Evolutionary conservation across 2,113 vertebrate genomes (phyloP).

Genomic region (Xenotilapia longispinis): DNA sequence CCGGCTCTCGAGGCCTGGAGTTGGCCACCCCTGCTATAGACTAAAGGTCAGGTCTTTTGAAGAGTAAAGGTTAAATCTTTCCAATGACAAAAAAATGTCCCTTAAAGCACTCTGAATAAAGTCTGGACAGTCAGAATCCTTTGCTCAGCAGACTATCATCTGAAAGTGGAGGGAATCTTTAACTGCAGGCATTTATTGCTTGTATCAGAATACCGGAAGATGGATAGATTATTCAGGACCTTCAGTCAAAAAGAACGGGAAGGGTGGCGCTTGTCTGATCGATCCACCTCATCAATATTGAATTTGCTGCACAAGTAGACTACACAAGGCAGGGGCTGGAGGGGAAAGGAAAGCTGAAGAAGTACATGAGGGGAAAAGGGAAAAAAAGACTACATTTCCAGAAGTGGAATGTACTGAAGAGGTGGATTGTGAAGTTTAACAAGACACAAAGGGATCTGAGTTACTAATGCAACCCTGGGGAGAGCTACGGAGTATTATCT

Average conservation of each 20-base stretch:
- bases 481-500: slow-evolving; percentile 1
- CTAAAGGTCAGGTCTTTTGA: not conserved
- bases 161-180: not conserved
- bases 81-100: not conserved
- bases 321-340: not conserved
- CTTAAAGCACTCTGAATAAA: not conserved
- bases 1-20: no score
- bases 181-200: slow-evolving; percentile 33
- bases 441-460: slow-evolving; percentile 21
- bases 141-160: not conserved
- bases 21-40: no score
- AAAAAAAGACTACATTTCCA: not conserved
- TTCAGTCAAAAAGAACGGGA: not conserved
- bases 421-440: slow-evolving; percentile 19
- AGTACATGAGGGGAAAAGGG: not conserved
- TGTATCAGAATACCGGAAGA: slow-evolving; percentile 34
- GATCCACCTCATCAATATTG: slow-evolving; percentile 53
- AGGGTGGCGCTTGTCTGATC: slow-evolving; percentile 3
- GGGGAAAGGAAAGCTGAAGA: not conserved
- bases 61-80: not conserved
- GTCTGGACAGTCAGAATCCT: not conserved
- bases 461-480: slow-evolving; percentile 19
- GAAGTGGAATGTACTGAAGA: not conserved
- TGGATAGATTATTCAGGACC: slow-evolving; percentile 36
- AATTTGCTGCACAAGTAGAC: slow-evolving; percentile 12